Conservation (phyloP, 2,113 vertebrate species). For the Colossoma macropomum region DNA sequence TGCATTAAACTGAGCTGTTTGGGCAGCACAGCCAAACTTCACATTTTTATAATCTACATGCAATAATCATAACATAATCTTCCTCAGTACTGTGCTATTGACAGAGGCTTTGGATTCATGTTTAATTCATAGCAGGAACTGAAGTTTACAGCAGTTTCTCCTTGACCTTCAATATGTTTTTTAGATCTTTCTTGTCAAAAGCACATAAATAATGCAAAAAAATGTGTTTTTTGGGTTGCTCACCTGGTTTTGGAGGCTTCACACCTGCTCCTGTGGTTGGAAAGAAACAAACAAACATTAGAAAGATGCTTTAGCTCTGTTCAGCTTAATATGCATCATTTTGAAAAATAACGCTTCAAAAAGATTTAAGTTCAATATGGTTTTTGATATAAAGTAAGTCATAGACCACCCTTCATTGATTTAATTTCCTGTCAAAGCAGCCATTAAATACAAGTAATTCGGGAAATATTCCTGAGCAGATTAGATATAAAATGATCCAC, state of each 20-base stretch:
- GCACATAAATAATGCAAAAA: background rate
- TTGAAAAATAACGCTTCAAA: too few relatives aligned
- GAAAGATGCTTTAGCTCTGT: too few relatives aligned
- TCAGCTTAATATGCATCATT: too few relatives aligned
- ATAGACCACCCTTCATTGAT: too few relatives aligned
- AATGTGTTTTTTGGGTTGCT: background rate
- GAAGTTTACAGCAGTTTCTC: background rate
- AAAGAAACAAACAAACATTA: background rate
- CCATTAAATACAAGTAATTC: too few relatives aligned
- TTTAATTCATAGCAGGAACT: background rate
- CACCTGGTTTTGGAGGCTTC: constrained; percentile 59
- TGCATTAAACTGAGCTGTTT: background rate
- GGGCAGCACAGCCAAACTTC: background rate
- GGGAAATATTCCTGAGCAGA: too few relatives aligned
- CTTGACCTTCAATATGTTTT: too few relatives aligned
- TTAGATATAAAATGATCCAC: too few relatives aligned
- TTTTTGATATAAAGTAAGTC: too few relatives aligned
- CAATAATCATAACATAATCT: background rate
- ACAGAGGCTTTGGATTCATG: background rate
- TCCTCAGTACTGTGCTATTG: background rate
- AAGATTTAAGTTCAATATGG: too few relatives aligned
- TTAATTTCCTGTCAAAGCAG: too few relatives aligned
- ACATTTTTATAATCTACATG: background rate
- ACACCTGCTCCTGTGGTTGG: constrained; percentile 47
- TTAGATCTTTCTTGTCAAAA: too few relatives aligned